These are phyloP conservation scores for Rallus limicola DNA, from an alignment of 2,113 vertebrate genomes.

Conservation along the genomic window DNA sequence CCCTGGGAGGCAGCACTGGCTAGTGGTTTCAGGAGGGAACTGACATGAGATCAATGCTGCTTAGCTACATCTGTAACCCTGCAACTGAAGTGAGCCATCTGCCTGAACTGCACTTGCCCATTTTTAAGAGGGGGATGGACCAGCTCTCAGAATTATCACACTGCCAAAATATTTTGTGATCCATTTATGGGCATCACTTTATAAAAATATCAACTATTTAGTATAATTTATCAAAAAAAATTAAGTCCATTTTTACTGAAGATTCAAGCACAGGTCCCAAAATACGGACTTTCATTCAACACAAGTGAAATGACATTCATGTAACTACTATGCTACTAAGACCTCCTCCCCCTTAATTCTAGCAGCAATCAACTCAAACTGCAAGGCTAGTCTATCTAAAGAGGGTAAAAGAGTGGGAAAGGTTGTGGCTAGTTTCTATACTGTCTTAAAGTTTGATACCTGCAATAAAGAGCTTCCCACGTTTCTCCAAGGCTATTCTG, in stretches of 20 bases:
- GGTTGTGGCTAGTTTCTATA: background rate
- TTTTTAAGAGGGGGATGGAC: background rate
- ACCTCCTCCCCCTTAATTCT: background rate
- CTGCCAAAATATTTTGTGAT: background rate
- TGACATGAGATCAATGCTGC: background rate
- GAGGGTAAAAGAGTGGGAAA: background rate
- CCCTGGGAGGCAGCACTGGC: conserved; percentile 13
- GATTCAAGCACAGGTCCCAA: background rate
- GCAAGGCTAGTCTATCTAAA: background rate
- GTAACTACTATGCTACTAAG: background rate
- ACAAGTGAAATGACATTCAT: background rate
- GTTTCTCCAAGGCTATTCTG: background rate
- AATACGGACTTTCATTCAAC: background rate
- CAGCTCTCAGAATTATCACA: background rate
- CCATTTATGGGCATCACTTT: background rate
- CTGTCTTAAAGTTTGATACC: background rate
- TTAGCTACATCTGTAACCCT: background rate
- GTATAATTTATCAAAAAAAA: background rate
- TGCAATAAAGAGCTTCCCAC: background rate
- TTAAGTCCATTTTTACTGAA: background rate
- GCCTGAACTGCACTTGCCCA: background rate
- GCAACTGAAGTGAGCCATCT: background rate
- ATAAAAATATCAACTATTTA: background rate
- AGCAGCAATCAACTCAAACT: background rate
- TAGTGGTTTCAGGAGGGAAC: background rate